These are phyloP conservation scores for Lithobius niger DNA, from an alignment of 1,140 invertebrate genomes.

Conservation along the genomic window DNA sequence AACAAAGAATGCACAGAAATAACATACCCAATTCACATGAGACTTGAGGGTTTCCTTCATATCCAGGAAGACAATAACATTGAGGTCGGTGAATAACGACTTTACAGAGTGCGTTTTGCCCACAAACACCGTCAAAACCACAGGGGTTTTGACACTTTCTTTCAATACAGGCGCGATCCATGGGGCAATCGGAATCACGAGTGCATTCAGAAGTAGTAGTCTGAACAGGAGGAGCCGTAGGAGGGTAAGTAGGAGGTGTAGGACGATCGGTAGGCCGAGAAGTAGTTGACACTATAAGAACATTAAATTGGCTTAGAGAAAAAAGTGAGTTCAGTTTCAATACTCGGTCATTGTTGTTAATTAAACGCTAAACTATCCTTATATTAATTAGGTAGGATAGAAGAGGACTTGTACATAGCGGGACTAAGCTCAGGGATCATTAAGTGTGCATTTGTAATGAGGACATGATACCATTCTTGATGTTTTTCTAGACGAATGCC, in stretches of 20 bases:
- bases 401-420: too few species aligned
- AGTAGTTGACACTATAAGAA: not conserved
- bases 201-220: conserved; percentile 4
- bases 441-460: too few species aligned
- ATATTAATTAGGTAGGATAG: too few species aligned
- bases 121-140: conserved; percentile 46
- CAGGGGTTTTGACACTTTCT: conserved; percentile 28
- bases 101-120: conserved; percentile 62
- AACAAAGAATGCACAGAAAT: too few species aligned
- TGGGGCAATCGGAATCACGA: conserved; percentile 25
- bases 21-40: not conserved
- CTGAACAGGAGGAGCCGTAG: not conserved
- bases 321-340: too few species aligned
- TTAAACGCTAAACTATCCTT: too few species aligned
- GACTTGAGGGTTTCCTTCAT: conserved; percentile 43
- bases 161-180: conserved; percentile 24
- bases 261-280: not conserved
- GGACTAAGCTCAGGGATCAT: too few species aligned
- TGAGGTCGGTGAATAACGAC: conserved; percentile 38
- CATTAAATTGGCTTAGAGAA: too few species aligned
- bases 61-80: conserved; percentile 40
- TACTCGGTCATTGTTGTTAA: too few species aligned
- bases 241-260: not conserved
- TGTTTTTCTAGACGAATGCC: too few species aligned
- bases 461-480: too few species aligned